These are phyloP conservation scores for Gymnothorax reevesii DNA, from an alignment of 2,797 vertebrate genomes.

Conservation along the genomic window DNA sequence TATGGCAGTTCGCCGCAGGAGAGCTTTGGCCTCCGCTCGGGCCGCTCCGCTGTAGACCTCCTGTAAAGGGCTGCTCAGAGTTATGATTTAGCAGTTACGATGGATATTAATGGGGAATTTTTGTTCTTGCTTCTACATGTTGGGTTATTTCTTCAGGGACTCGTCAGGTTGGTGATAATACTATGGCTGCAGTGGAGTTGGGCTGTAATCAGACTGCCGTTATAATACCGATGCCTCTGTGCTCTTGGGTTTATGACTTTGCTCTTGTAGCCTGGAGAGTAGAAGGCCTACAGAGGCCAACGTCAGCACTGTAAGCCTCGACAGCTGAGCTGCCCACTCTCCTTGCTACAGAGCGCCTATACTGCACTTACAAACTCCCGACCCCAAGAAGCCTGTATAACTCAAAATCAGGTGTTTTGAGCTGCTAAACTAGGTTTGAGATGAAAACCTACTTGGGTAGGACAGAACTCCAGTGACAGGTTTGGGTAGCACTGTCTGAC, in stretches of 20 bases:
- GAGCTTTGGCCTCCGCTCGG: background rate
- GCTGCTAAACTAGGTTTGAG: too few species aligned
- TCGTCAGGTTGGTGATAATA: background rate
- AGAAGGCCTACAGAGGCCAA: background rate
- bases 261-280: background rate
- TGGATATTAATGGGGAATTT: background rate
- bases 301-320: background rate
- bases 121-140: background rate
- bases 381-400: too few species aligned
- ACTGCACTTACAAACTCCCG: too few species aligned
- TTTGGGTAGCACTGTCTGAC: too few species aligned
- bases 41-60: background rate
- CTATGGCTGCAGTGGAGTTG: background rate
- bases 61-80: background rate
- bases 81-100: background rate
- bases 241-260: background rate
- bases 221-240: background rate
- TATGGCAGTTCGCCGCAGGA: conserved; percentile 47
- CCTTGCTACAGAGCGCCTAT: too few species aligned
- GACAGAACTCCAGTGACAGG: too few species aligned
- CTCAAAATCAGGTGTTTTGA: too few species aligned
- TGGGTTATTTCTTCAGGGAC: background rate
- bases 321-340: too few species aligned
- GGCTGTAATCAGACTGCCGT: background rate
- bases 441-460: too few species aligned